These are phyloP conservation scores for Arothron firmamentum DNA, from an alignment of 2,113 vertebrate genomes.

Conservation along the genomic window DNA sequence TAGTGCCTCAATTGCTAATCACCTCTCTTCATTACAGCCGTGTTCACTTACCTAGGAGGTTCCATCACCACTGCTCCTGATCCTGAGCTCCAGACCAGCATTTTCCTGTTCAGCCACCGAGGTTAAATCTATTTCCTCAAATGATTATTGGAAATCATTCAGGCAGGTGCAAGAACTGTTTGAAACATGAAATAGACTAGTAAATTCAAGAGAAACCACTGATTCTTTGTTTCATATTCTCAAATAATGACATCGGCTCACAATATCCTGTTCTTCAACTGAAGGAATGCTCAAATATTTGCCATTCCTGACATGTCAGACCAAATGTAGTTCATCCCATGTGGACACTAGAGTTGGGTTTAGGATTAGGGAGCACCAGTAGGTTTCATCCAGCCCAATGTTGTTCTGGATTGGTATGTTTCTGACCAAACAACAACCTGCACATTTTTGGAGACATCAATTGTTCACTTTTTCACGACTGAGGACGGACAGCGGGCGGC, in stretches of 20 bases:
- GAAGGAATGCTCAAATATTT: too few relatives aligned
- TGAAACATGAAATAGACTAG: not conserved
- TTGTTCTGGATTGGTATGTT: not conserved
- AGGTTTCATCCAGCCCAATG: too few relatives aligned
- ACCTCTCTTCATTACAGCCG: conserved; percentile 59
- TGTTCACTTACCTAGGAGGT: conserved; percentile 47
- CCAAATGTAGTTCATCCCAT: too few relatives aligned
- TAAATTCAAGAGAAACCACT: not conserved
- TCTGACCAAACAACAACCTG: conserved; percentile 1
- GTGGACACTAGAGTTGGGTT: too few relatives aligned
- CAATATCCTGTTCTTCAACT: too few relatives aligned
- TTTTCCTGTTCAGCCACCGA: not conserved
- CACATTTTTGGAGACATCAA: conserved; percentile 6
- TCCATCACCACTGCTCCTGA: conserved; percentile 50
- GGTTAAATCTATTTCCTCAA: too few relatives aligned
- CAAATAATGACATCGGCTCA: too few relatives aligned
- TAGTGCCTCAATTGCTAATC: conserved; percentile 60
- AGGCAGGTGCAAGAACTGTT: not conserved
- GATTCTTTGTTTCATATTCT: too few relatives aligned
- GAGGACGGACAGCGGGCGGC: not conserved
- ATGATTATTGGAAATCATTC: too few relatives aligned
- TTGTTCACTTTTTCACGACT: conserved; percentile 5
- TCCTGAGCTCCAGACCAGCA: conserved; percentile 23
- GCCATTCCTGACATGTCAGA: too few relatives aligned
- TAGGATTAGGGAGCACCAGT: too few relatives aligned